Percentiles rank a stretch among this genome's conserved stretches.
phyloP scores from a whole-genome alignment of 2,797 vertebrate genomes.

The Strix occidentalis region DNA sequence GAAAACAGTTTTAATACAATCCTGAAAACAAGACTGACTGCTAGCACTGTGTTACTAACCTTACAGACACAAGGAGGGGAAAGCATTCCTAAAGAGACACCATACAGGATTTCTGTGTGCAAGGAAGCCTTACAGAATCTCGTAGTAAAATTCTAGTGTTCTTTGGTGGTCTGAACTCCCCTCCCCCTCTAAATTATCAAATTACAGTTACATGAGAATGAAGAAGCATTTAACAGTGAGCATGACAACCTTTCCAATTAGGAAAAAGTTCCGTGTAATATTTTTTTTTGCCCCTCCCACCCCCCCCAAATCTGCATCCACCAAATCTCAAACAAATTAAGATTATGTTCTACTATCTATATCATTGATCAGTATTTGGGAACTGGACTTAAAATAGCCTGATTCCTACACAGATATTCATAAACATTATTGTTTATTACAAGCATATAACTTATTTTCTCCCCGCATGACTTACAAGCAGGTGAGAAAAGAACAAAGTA shows the following conservation, averaged over 20 bases:
- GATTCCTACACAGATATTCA: not conserved
- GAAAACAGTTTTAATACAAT: not conserved
- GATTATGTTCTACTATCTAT: not conserved
- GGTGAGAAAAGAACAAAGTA: not conserved
- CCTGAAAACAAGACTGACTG: not conserved
- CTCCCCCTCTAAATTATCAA: not conserved
- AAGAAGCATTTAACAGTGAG: not conserved
- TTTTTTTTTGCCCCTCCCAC: not conserved
- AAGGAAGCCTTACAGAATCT: not conserved
- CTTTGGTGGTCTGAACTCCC: not conserved
- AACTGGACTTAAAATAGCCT: not conserved
- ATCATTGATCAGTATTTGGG: not conserved
- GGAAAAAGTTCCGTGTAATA: not conserved
- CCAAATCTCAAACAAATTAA: not conserved
- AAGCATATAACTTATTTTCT: not conserved
- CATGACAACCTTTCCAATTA: not conserved
- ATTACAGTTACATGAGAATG: not conserved
- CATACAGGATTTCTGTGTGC: not conserved
- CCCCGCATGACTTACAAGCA: not conserved
- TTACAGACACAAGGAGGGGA: not conserved
- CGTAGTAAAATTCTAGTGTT: not conserved
- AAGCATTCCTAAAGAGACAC: not conserved
- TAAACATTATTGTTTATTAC: not conserved
- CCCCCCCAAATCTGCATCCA: not conserved
- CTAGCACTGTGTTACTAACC: not conserved